Evolutionary conservation across 2,113 vertebrate species (phyloP).

Genomic region (Struthidea cinerea): DNA sequence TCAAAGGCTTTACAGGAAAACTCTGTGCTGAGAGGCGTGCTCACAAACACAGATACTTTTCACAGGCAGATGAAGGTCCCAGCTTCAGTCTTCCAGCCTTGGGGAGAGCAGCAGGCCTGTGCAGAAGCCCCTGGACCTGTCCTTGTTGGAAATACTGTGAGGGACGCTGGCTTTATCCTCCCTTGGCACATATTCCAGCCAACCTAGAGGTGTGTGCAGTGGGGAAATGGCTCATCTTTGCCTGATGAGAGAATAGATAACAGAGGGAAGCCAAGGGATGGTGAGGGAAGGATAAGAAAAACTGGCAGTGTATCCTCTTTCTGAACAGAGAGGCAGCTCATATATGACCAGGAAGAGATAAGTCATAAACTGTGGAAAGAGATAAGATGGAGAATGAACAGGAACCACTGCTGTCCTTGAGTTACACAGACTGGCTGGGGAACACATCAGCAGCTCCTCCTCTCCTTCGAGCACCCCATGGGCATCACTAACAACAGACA

Average conservation of each 20-base stretch:
- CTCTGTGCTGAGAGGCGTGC: not conserved
- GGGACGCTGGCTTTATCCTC: not conserved
- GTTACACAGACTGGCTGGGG: not conserved
- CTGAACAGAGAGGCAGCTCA: not conserved
- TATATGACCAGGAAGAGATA: not conserved
- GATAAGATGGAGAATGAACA: rapidly evolving
- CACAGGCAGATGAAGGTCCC: not conserved
- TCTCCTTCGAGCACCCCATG: not conserved
- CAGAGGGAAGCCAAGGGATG: not conserved
- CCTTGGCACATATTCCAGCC: rapidly evolving
- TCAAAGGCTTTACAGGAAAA: not conserved
- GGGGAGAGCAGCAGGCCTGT: not conserved
- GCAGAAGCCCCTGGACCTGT: not conserved
- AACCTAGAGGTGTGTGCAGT: not conserved
- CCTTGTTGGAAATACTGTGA: not conserved
- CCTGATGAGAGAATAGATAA: not conserved
- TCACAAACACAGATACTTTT: not conserved
- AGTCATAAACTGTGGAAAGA: not conserved
- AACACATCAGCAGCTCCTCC: not conserved
- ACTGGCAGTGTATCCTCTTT: not conserved
- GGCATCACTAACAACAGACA: not conserved
- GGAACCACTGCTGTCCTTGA: not conserved
- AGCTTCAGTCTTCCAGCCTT: not conserved
- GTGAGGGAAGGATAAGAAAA: not conserved
- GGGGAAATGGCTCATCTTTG: not conserved